Base-by-base conservation (phyloP, 2,888 invertebrate species). In the Dione juno region DNA sequence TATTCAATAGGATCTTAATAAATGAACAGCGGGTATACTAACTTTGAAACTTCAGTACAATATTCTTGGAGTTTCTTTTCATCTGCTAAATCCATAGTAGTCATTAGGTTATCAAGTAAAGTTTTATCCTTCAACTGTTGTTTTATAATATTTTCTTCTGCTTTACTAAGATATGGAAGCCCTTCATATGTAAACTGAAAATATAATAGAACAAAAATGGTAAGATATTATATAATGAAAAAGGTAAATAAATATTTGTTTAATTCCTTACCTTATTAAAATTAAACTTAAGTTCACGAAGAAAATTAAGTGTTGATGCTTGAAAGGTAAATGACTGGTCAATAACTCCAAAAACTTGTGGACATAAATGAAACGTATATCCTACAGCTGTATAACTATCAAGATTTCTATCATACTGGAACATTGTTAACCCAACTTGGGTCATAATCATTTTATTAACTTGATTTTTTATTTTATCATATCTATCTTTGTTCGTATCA, bases 331-430 rank as follows among this genome's bases (percentile, higher is more conserved):
- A 95, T 40, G 90, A 86, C 75, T 94, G 94, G 79, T 95, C 94
- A n/a, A 95, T 86, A 63, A 93, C 92, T 0, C 94, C 95, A 82
- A 96, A 94, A 0, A 93, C 84, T 80, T 94, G 94, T 0, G 97
- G 96, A 75, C 95, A 94, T 14, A 96, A 84, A 81, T 95, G 95
- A 84, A 96, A 96, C 66, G 95, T 96, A 80, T 94, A 97, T 0
- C 94, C 93, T 10, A 94, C 88, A 1, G 94, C 95, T 16, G 82
- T 79, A 82, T 96, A 96, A 7, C 86, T 88, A 77, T 95, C 95
- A n/a, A 83, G 79, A 21, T 94, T 92, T 66, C 94, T 82, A 71
- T 94, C 85, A 81, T 94, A 95, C 58, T 88, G 88, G 84, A 96
- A 96, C 75, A 95, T 90, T 2, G 96, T 95, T 10, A 97, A 81